Conservation (phyloP, 2,888 invertebrate species). For the Hyppa rectilinea region DNA sequence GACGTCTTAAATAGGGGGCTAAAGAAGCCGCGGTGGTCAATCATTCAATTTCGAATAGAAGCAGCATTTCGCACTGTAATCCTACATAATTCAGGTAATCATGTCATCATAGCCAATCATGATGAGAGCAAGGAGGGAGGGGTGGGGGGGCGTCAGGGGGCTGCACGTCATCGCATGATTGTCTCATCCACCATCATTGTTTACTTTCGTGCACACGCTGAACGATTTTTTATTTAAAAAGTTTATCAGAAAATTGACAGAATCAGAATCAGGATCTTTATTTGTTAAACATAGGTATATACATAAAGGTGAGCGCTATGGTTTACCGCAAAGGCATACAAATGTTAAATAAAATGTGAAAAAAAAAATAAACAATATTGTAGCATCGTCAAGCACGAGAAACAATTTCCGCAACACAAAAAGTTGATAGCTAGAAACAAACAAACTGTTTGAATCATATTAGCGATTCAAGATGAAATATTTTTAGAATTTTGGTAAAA, state of each 20-base stretch:
- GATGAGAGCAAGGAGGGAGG: not conserved
- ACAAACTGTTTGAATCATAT: not conserved
- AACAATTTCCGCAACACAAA: slow-evolving; percentile 10
- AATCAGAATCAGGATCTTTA: no score
- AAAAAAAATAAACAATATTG: no score
- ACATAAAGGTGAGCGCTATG: no score
- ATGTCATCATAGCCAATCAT: slow-evolving; percentile 41
- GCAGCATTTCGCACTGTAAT: slow-evolving; percentile 34
- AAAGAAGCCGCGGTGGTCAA: slow-evolving; percentile 18
- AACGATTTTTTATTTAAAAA: slow-evolving; percentile 16
- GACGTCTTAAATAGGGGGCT: slow-evolving; percentile 8
- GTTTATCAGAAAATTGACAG: slow-evolving; percentile 32
- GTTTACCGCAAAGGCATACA: no score
- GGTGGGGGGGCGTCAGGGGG: no score
- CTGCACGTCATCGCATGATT: slow-evolving; percentile 17
- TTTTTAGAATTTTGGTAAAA: slow-evolving; percentile 39
- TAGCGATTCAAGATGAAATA: not conserved
- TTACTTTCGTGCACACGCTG: slow-evolving; percentile 32
- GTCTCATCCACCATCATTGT: slow-evolving; percentile 26
- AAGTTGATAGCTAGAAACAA: not conserved
- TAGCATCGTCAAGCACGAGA: slow-evolving; percentile 30
- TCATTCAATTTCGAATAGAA: slow-evolving; percentile 38
- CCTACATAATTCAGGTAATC: slow-evolving; percentile 47
- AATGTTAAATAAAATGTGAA: no score
- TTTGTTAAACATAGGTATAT: no score